Conservation (phyloP, 2,797 vertebrate genomes). For the Diceros bicornis region DNA sequence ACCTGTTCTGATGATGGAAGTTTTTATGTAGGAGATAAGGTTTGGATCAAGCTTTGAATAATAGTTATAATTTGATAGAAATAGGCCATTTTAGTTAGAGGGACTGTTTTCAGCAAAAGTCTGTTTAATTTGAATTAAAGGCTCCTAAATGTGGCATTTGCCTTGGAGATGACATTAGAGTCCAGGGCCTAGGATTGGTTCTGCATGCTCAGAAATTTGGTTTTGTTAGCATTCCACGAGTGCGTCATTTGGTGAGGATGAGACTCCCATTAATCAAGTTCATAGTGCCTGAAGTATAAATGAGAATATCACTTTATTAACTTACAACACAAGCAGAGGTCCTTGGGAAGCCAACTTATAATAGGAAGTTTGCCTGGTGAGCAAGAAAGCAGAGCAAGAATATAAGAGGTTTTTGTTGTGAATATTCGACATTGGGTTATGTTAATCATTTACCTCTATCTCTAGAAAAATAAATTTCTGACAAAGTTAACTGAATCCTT, state of each 20-base stretch:
- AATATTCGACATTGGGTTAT: not conserved
- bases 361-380: not conserved
- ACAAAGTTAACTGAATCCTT: not conserved
- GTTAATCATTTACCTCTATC: not conserved
- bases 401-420: not conserved
- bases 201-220: not conserved
- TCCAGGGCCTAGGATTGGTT: not conserved
- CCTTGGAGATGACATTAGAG: not conserved
- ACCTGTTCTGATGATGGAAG: not conserved
- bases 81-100: not conserved
- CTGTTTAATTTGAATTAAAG: slow-evolving; percentile 16
- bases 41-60: slow-evolving; percentile 15
- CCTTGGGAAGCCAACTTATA: not conserved
- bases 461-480: not conserved
- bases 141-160: not conserved
- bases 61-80: not conserved
- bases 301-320: slow-evolving; percentile 44
- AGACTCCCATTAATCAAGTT: slow-evolving; percentile 44
- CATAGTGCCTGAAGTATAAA: slow-evolving; percentile 24
- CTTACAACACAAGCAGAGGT: slow-evolving; percentile 24
- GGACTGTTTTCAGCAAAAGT: not conserved
- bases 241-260: not conserved
- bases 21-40: not conserved
- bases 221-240: slow-evolving; percentile 46
- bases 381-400: not conserved